Conservation (phyloP, 1,140 invertebrate genomes). For the Bombus difficillimus region DNA sequence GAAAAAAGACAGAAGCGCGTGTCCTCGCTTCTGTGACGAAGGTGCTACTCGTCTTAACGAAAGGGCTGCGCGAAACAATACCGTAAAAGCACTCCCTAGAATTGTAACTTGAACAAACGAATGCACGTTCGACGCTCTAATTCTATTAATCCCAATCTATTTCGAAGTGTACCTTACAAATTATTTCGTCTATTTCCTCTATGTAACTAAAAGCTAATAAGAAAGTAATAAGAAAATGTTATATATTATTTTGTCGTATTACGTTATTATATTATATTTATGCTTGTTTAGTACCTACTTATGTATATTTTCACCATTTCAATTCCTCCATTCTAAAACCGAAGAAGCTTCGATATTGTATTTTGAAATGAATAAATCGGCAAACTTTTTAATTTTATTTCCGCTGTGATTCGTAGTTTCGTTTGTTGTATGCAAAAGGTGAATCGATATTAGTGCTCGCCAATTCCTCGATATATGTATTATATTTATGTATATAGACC, state of each 20-base stretch:
- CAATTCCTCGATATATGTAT: conserved; percentile 35
- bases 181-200: background rate
- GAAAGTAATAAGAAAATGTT: conserved; percentile 31
- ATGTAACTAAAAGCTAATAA: background rate
- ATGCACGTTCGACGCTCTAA: conserved; percentile 18
- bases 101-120: conserved; percentile 25
- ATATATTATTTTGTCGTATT: background rate
- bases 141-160: conserved; percentile 11
- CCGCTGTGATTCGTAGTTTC: too few species aligned
- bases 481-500: background rate
- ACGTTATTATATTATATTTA: too few species aligned
- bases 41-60: conserved; percentile 33
- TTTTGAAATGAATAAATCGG: background rate
- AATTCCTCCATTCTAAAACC: background rate
- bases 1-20: conserved; percentile 37
- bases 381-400: background rate
- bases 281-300: background rate
- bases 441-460: conserved; percentile 2
- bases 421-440: background rate
- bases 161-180: background rate
- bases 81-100: conserved; percentile 29
- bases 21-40: background rate
- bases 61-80: conserved; percentile 40
- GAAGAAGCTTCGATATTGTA: background rate
- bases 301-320: background rate